Evolutionary conservation across 2,113 vertebrate species (phyloP).

Genomic region (Aptenodytes patagonicus): DNA sequence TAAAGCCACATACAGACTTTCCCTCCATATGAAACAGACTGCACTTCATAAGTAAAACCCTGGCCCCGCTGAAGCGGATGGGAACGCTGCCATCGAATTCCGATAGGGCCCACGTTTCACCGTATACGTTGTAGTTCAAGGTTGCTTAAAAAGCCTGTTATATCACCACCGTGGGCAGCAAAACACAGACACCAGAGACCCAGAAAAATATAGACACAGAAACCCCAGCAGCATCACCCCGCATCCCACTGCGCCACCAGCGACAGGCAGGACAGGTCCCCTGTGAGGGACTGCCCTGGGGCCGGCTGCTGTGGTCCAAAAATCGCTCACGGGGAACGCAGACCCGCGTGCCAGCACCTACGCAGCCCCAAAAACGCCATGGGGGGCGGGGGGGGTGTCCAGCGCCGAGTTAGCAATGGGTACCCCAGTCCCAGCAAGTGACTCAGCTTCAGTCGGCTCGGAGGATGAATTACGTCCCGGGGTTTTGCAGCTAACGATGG

Average conservation of each 20-base stretch:
- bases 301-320: background rate
- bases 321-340: background rate
- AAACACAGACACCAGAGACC: background rate
- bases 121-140: background rate
- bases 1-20: background rate
- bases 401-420: background rate
- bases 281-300: background rate
- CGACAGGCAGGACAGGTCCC: background rate
- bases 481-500: background rate
- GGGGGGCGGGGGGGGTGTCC: background rate
- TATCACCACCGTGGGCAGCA: background rate
- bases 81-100: conserved; percentile 32
- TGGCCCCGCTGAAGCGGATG: background rate
- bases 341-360: background rate
- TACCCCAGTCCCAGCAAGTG: background rate
- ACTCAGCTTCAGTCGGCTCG: background rate
- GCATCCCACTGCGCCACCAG: background rate
- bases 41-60: background rate
- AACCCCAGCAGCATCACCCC: background rate
- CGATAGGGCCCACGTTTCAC: background rate
- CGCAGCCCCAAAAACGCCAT: accelerated
- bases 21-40: background rate
- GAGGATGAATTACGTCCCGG: background rate
- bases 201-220: background rate
- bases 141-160: conserved; percentile 15